phyloP scores from a whole-genome alignment of 2,888 invertebrate species.

The Parnassius smintheus region DNA sequence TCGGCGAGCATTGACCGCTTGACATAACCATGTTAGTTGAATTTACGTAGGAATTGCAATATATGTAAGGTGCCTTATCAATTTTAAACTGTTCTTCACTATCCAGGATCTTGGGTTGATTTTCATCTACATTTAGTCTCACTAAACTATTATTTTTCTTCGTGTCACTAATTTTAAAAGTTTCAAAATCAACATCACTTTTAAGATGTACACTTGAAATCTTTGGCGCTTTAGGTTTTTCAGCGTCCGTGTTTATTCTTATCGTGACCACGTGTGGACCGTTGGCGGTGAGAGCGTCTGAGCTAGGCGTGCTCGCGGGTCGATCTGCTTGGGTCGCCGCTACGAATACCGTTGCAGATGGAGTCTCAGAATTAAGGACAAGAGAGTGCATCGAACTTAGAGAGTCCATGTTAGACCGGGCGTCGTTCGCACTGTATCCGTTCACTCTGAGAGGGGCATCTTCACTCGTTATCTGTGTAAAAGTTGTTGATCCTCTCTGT shows the following conservation, averaged over 20 bases:
- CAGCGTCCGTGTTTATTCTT: conserved; percentile 83
- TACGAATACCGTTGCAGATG: conserved; percentile 79
- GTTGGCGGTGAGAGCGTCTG: conserved; percentile 63
- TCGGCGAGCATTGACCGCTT: conserved; percentile 91
- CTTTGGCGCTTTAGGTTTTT: conserved; percentile 73
- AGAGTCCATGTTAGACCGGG: conserved; percentile 57
- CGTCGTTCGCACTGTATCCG: conserved; percentile 55
- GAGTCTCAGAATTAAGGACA: conserved; percentile 78
- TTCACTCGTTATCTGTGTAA: conserved; percentile 69
- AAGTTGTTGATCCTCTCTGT: conserved; percentile 68
- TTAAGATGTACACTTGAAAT: conserved; percentile 76
- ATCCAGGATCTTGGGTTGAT: conserved; percentile 72
- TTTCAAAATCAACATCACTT: conserved; percentile 70
- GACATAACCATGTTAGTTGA: conserved; percentile 83
- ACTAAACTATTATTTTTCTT: conserved; percentile 80
- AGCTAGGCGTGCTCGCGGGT: conserved; percentile 67
- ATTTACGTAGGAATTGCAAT: conserved; percentile 81
- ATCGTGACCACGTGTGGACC: conserved; percentile 86
- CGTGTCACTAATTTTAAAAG: conserved; percentile 61
- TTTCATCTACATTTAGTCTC: conserved; percentile 80
- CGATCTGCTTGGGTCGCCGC: conserved; percentile 77
- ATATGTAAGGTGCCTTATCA: conserved; percentile 80
- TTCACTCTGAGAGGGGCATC: conserved; percentile 51
- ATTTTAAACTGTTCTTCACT: conserved; percentile 70
- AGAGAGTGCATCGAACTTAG: conserved; percentile 79